Conservation (phyloP, 2,797 vertebrate genomes). For the Pyrrhura leucotis region DNA sequence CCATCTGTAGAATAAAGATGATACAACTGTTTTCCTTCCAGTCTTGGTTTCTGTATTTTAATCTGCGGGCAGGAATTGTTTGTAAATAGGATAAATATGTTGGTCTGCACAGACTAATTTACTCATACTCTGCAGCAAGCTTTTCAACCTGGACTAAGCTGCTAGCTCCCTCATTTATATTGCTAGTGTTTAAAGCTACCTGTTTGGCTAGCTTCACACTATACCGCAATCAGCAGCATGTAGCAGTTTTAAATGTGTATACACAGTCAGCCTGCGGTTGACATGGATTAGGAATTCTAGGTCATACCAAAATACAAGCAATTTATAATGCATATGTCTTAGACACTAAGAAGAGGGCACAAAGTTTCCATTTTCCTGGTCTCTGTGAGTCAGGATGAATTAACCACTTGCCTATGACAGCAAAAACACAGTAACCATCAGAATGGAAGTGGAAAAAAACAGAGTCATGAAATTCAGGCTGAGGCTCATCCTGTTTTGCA, state of each 20-base stretch:
- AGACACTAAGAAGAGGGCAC: background rate
- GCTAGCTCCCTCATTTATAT: background rate
- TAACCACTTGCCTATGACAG: background rate
- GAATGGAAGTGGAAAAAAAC: slow-evolving; percentile 22
- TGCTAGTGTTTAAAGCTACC: background rate
- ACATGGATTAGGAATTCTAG: background rate
- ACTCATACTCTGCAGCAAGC: background rate
- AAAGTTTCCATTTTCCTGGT: slow-evolving; percentile 1
- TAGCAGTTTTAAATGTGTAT: background rate
- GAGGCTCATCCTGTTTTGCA: slow-evolving; percentile 51
- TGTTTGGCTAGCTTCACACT: background rate
- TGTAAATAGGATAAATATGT: background rate
- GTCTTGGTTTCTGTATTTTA: background rate
- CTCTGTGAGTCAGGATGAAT: background rate
- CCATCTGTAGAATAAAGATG: background rate
- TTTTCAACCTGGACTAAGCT: background rate
- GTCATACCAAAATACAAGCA: background rate
- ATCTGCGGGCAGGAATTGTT: background rate
- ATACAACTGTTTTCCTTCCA: background rate
- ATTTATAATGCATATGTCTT: background rate
- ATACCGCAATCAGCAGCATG: background rate
- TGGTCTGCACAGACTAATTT: background rate
- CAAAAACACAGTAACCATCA: background rate
- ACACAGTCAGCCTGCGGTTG: background rate
- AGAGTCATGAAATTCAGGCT: background rate